Conservation (phyloP, 1,140 invertebrate genomes). For the Drosophila fuyamai region DNA sequence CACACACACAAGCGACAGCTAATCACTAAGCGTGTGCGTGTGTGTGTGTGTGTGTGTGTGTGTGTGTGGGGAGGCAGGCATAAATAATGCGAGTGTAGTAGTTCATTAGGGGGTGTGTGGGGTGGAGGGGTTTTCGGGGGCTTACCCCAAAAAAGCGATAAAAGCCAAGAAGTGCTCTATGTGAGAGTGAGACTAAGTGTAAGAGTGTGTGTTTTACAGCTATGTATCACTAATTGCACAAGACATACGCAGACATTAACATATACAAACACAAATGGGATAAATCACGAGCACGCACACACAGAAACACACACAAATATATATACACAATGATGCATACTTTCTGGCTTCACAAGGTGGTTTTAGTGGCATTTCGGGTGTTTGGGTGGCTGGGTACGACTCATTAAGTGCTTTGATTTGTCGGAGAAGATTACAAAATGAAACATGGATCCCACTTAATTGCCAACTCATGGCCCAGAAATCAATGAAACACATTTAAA, state of each 20-base stretch:
- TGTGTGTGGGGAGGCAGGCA: slow-evolving; percentile 11
- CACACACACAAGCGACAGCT: slow-evolving; percentile 13
- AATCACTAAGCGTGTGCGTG: slow-evolving; percentile 25
- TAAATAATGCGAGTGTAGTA: slow-evolving; percentile 50
- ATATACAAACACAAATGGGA: slow-evolving; percentile 50
- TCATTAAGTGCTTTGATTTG: slow-evolving; percentile 43
- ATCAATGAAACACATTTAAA: slow-evolving; percentile 8
- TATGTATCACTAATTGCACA: slow-evolving; percentile 71
- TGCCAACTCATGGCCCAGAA: slow-evolving; percentile 19
- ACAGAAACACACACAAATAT: slow-evolving; percentile 14
- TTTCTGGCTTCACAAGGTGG: slow-evolving; percentile 27
- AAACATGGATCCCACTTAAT: slow-evolving; percentile 56
- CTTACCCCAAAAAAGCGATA: slow-evolving; percentile 33
- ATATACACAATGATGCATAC: slow-evolving; percentile 25
- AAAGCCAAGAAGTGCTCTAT: slow-evolving; percentile 42
- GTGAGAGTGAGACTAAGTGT: slow-evolving; percentile 15
- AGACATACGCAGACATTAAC: slow-evolving; percentile 58
- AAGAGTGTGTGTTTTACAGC: slow-evolving; percentile 38
- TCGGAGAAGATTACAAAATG: slow-evolving; percentile 50
- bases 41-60: slow-evolving; percentile 1
- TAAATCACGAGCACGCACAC: slow-evolving; percentile 39
- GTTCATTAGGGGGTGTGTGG: slow-evolving; percentile 29
- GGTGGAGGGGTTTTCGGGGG: background rate
- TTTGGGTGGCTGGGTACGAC: slow-evolving; percentile 12
- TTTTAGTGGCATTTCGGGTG: slow-evolving; percentile 14